Evolutionary conservation across 1,140 invertebrate species (phyloP).

Genomic region (Nilaparvata lugens): DNA sequence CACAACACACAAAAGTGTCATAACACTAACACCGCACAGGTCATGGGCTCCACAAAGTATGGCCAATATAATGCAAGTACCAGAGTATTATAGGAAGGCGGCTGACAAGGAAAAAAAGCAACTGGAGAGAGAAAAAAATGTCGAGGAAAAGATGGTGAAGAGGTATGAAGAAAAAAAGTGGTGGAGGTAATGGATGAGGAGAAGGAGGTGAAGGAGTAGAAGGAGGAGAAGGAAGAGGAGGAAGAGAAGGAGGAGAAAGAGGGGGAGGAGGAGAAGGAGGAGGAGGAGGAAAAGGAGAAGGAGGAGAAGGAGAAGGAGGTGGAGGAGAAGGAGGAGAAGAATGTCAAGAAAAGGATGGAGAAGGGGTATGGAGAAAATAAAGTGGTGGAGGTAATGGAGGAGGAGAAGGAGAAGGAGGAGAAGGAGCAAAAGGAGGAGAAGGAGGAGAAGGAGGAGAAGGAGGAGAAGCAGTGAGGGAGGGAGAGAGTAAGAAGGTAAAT

Average conservation of each 20-base stretch:
- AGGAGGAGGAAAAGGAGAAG: not conserved
- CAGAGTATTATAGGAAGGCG: no score
- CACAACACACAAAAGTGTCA: no score
- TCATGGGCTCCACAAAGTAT: no score
- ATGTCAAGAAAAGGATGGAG: not conserved
- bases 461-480: no score
- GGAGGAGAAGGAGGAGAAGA: not conserved
- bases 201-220: not conserved
- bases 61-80: no score
- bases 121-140: not conserved
- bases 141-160: not conserved
- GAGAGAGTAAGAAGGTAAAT: not conserved
- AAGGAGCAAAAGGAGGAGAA: not conserved
- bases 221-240: not conserved
- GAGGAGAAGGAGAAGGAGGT: not conserved
- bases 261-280: not conserved
- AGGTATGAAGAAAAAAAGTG: not conserved
- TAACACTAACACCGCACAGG: no score
- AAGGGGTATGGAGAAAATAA: not conserved
- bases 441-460: not conserved
- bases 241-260: not conserved
- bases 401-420: not conserved
- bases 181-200: not conserved
- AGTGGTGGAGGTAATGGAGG: not conserved
- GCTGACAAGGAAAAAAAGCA: no score